phyloP scores from a whole-genome alignment of 1,140 invertebrate species.

The Pemphigus obesinymphae region DNA sequence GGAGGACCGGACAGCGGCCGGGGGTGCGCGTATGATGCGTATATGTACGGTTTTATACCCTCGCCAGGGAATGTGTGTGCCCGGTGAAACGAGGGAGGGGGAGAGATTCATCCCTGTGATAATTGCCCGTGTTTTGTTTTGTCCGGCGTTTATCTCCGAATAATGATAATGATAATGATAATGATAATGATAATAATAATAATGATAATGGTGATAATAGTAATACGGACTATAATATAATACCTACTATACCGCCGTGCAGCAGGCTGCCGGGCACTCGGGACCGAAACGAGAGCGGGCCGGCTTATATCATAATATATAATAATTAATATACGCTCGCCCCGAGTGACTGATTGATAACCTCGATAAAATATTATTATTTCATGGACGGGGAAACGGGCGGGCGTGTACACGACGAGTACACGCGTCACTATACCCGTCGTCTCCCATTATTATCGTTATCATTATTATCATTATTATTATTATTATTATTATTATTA shows the following conservation, averaged over 20 bases:
- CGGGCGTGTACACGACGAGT: background rate
- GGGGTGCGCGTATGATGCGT: background rate
- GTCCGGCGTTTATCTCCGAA: background rate
- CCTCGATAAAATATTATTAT: conserved; percentile 3
- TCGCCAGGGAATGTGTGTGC: background rate
- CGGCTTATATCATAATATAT: too few species aligned
- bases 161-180: too few species aligned
- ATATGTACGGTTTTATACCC: background rate
- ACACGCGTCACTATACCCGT: background rate
- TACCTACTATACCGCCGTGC: too few species aligned
- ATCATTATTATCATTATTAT: too few species aligned
- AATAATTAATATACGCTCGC: background rate
- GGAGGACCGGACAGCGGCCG: background rate
- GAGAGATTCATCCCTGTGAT: too few species aligned
- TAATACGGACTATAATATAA: too few species aligned
- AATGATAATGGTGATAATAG: too few species aligned
- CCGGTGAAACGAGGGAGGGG: too few species aligned
- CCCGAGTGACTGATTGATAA: background rate
- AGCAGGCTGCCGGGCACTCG: background rate
- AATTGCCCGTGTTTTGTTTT: conserved; percentile 1
- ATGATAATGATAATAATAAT: too few species aligned
- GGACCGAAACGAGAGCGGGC: background rate
- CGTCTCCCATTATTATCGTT: too few species aligned
- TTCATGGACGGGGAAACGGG: too few species aligned
- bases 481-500: too few species aligned